Base-by-base conservation (phyloP, 2,797 vertebrate species). In the Anguilla marmorata region DNA sequence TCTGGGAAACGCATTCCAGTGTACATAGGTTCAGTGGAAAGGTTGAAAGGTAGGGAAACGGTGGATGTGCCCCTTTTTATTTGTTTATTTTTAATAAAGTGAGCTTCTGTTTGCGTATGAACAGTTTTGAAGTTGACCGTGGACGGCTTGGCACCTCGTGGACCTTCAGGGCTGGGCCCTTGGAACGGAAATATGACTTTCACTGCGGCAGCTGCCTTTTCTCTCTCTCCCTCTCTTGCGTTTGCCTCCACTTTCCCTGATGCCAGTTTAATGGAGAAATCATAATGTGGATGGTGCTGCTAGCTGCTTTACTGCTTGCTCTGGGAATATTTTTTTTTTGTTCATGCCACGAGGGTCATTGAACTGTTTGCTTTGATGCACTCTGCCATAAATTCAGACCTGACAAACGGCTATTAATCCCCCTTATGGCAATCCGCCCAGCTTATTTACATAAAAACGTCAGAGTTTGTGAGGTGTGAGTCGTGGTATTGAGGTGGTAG, bases 361-460 rank as follows among this genome's bases (percentile, higher is more conserved):
- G 82, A 85, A 84, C 27, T 72, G 48, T 88, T 87, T 84, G 54
- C 82, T 41, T 88, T 86, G 85, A 86, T 14, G 33, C 30, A 33
- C 41, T 52, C 63, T 27, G 19, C 87, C 37, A 12, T 60, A 85
- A 85, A 52, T 85, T n/a, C 4, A 12, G 24, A 50, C 66, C 69
- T 45, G 84, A 58, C 7, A 27, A 63, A 21, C 27, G 54, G 69
- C 66, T 27, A 33, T 85, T 76, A 66, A 48, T 85, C 30, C 72
- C 56, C 60, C 24, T 45, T 24, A 37, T 86, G 54, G 72, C 66
- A 0, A 12, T n/a, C 58, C 12, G 6, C 60, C 30, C 52, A 33
- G 45, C 63, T 21, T 37, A 56, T 21, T 50, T 11, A 74, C 56
- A 80, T 87, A 69, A 84, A 63, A 54, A 52, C 69, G 60, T 84